A percentile compares a stretch with the other conserved stretches of the same genome.
Evolutionary conservation across 2,888 invertebrate species (phyloP).

Genomic region (Caenorhabditis imperialis): DNA sequence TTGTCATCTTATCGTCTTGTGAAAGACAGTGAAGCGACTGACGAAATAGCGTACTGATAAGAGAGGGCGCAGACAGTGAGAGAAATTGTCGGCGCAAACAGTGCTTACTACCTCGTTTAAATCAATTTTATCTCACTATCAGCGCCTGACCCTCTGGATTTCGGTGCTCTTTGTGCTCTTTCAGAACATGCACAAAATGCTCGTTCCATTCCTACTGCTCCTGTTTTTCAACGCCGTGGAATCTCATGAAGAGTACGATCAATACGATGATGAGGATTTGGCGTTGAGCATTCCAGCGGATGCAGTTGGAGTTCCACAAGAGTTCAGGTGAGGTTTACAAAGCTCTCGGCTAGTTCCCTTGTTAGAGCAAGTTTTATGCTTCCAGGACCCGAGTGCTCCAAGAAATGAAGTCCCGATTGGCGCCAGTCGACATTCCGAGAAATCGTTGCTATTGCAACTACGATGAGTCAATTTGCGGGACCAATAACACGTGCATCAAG

Average conservation of each 20-base stretch:
- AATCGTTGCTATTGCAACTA: conserved; percentile 76
- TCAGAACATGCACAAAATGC: too few species aligned
- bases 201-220: conserved; percentile 11
- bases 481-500: conserved; percentile 66
- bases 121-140: conserved; percentile 2
- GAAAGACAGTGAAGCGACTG: conserved; percentile 6
- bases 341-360: not conserved
- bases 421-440: conserved; percentile 23
- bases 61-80: conserved; percentile 10
- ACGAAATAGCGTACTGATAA: conserved; percentile 25
- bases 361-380: not conserved
- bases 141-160: conserved; percentile 14
- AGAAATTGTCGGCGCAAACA: conserved; percentile 23
- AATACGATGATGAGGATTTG: conserved; percentile 57
- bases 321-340: conserved; percentile 46
- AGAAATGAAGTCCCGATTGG: conserved; percentile 25
- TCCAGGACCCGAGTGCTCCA: conserved; percentile 35
- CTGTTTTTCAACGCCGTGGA: conserved; percentile 3
- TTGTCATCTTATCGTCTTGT: not conserved
- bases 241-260: conserved; percentile 18
- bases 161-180: conserved; percentile 10
- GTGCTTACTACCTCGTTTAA: conserved; percentile 21
- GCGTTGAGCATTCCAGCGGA: conserved; percentile 56
- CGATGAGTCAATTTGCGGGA: conserved; percentile 67
- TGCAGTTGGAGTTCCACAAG: conserved; percentile 49